Percentiles rank a stretch among this genome's conserved stretches.
Conservation (phyloP, 2,797 vertebrate species). For the Mormyrops attenuatus region DNA sequence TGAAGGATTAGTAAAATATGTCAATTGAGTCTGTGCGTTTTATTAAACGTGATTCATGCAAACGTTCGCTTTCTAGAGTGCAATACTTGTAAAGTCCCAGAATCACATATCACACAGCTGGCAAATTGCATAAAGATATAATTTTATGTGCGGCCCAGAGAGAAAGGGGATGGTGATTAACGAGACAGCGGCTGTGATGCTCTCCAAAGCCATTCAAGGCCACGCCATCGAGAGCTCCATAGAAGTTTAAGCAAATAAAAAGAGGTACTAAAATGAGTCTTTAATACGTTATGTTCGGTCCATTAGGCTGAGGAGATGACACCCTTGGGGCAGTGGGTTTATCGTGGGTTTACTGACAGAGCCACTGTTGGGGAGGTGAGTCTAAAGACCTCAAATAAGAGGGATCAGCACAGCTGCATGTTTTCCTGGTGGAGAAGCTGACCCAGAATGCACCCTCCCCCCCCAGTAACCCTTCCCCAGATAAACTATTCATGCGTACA, state of each 20-base stretch:
- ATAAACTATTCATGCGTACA: neutral
- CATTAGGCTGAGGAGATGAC: neutral
- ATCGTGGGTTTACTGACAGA: neutral
- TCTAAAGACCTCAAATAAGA: neutral
- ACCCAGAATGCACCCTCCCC: neutral
- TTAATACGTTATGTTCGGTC: neutral
- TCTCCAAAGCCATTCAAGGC: neutral
- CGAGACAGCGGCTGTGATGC: neutral
- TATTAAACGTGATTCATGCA: neutral
- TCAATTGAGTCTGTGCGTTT: neutral
- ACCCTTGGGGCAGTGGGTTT: neutral
- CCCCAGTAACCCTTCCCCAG: neutral
- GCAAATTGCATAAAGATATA: neutral
- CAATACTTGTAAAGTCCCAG: neutral
- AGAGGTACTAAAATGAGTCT: neutral
- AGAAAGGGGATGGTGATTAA: neutral
- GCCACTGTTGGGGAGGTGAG: neutral
- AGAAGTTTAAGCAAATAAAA: neutral
- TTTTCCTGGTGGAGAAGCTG: neutral
- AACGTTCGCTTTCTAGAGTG: neutral
- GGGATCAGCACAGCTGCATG: neutral
- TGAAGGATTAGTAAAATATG: neutral
- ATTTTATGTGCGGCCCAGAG: neutral
- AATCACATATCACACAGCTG: neutral
- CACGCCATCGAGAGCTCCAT: neutral